phyloP scores from a whole-genome alignment of 2,888 invertebrate genomes.

The Yponomeuta malinellus region DNA sequence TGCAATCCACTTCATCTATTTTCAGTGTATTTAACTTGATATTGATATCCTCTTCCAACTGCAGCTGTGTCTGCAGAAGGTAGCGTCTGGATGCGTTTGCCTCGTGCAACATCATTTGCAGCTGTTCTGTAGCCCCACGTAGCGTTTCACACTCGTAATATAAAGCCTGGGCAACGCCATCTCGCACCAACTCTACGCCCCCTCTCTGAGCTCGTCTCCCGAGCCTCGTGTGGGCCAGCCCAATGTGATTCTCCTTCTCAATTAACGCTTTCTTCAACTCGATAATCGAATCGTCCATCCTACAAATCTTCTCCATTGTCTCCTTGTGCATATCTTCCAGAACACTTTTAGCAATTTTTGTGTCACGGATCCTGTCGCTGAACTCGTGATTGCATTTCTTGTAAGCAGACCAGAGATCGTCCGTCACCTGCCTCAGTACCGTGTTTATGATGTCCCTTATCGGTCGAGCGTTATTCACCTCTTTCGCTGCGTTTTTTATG shows the following conservation, averaged over 20 bases:
- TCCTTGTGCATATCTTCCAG: slow-evolving; percentile 90
- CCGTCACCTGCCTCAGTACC: slow-evolving; percentile 86
- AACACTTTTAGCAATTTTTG: slow-evolving; percentile 84
- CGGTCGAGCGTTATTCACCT: slow-evolving; percentile 82
- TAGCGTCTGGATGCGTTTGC: slow-evolving; percentile 86
- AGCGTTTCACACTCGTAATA: slow-evolving; percentile 83
- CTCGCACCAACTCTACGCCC: slow-evolving; percentile 88
- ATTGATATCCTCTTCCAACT: slow-evolving; percentile 94
- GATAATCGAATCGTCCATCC: slow-evolving; percentile 87
- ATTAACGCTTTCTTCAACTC: slow-evolving; percentile 85
- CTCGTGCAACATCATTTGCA: slow-evolving; percentile 83
- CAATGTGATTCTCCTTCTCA: slow-evolving; percentile 88
- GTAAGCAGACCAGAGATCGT: slow-evolving; percentile 86
- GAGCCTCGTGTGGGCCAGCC: slow-evolving; percentile 88
- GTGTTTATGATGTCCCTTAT: slow-evolving; percentile 87
- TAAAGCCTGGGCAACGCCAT: slow-evolving; percentile 85
- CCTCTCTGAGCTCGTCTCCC: slow-evolving; percentile 87
- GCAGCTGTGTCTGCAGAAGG: slow-evolving; percentile 89
- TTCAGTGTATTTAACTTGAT: slow-evolving; percentile 93
- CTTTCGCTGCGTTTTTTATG: slow-evolving; percentile 81
- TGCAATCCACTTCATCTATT: slow-evolving; percentile 95
- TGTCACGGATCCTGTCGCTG: slow-evolving; percentile 83
- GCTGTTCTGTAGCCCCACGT: slow-evolving; percentile 77
- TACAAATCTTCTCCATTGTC: slow-evolving; percentile 79
- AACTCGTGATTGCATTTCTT: slow-evolving; percentile 87